Evolutionary conservation across 1,140 invertebrate species (phyloP).

Genomic region (Brachionus rotundiformis): DNA sequence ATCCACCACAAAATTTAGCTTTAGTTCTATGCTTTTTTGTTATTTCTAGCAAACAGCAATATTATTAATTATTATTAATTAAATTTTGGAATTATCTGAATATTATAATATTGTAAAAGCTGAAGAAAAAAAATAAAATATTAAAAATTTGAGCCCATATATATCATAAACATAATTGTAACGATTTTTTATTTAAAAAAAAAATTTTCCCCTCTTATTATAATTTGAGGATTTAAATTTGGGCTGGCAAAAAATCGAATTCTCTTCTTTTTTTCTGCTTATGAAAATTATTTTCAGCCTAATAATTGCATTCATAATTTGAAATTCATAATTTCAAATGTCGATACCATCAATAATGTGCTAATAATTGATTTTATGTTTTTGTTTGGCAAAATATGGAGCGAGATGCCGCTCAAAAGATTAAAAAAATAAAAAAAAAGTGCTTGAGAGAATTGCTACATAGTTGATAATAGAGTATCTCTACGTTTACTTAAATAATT

Average conservation of each 20-base stretch:
- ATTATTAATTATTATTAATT: too few relatives aligned
- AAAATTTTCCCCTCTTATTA: not conserved
- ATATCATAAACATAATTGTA: constrained; percentile 47
- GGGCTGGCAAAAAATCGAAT: not conserved
- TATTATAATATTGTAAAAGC: constrained; percentile 11
- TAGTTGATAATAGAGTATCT: not conserved
- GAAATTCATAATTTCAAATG: constrained; percentile 9
- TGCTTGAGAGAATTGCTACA: not conserved
- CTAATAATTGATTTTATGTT: constrained; percentile 17
- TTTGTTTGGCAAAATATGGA: not conserved
- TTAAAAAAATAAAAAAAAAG: not conserved
- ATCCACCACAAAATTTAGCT: not conserved
- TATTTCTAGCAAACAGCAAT: not conserved
- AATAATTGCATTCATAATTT: constrained; percentile 16
- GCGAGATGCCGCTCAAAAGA: not conserved
- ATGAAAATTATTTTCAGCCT: not conserved
- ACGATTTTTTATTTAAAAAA: constrained; percentile 25
- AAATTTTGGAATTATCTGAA: constrained; percentile 47
- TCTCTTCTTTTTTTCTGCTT: not conserved
- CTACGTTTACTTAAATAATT: not conserved
- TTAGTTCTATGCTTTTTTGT: constrained; percentile 3
- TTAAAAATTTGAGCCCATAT: too few relatives aligned
- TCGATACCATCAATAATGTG: constrained; percentile 14
- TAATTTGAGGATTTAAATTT: constrained; percentile 10
- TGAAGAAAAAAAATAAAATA: not conserved